Conservation (phyloP, 1,140 invertebrate genomes). For the Trichonephila inaurata region DNA sequence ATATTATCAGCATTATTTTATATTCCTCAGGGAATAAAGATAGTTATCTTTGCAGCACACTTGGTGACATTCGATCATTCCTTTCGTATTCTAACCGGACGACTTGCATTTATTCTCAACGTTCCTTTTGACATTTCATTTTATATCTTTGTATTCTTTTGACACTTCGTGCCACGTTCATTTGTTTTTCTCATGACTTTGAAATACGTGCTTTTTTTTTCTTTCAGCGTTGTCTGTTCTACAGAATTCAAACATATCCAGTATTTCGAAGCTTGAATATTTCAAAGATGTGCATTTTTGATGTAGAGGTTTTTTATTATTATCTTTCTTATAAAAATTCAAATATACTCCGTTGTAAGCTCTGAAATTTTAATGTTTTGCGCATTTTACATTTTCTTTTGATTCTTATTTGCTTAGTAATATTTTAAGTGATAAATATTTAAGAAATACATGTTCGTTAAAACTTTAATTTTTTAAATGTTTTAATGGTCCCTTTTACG, state of each 20-base stretch:
- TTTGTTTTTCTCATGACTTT: constrained; percentile 6
- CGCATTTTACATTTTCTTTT: no score
- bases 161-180: neutral
- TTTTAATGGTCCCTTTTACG: no score
- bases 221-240: neutral
- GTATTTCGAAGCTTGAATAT: neutral
- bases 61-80: neutral
- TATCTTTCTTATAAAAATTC: no score
- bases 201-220: neutral
- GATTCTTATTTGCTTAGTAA: no score
- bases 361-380: no score
- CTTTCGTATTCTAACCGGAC: neutral
- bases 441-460: no score
- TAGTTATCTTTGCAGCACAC: neutral
- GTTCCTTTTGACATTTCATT: neutral
- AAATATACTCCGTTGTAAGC: no score
- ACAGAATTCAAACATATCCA: neutral
- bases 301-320: neutral
- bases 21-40: neutral
- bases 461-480: no score
- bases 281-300: constrained; percentile 4
- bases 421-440: no score
- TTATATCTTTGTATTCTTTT: neutral
- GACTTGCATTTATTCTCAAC: neutral
- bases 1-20: no score